phyloP scores from a whole-genome alignment of 2,797 vertebrate genomes.

The Tiaroga cobitis region DNA sequence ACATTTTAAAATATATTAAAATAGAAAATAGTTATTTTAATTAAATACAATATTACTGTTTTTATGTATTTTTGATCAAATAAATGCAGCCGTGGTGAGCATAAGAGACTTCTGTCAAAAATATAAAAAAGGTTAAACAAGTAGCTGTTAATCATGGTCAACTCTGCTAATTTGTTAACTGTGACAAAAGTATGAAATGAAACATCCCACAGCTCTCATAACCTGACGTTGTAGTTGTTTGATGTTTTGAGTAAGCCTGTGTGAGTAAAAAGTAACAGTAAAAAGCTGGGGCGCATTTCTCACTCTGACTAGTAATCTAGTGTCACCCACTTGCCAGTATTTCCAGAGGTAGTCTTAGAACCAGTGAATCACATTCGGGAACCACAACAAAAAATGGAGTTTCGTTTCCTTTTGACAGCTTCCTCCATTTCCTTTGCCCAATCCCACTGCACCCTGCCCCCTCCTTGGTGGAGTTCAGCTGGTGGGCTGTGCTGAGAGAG shows the following conservation, averaged over 20 bases:
- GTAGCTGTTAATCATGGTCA: too few relatives aligned
- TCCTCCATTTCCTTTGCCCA: constrained; percentile 40
- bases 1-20: not conserved
- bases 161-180: not conserved
- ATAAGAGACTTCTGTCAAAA: not conserved
- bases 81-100: not conserved
- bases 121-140: not conserved
- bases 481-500: constrained; percentile 19
- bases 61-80: not conserved
- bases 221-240: not conserved
- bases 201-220: constrained; percentile 18
- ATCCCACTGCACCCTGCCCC: not conserved
- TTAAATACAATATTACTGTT: not conserved
- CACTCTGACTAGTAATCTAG: constrained; percentile 6
- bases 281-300: constrained; percentile 24
- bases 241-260: constrained; percentile 25
- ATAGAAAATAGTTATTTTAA: not conserved
- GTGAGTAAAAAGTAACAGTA: constrained; percentile 34
- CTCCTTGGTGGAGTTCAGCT: not conserved
- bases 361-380: constrained; percentile 41
- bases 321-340: constrained; percentile 22
- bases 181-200: not conserved
- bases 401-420: constrained; percentile 48
- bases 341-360: constrained; percentile 12
- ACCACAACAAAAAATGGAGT: constrained; percentile 41